Conservation (phyloP, 2,113 vertebrate genomes). For the Hydropotes inermis region DNA sequence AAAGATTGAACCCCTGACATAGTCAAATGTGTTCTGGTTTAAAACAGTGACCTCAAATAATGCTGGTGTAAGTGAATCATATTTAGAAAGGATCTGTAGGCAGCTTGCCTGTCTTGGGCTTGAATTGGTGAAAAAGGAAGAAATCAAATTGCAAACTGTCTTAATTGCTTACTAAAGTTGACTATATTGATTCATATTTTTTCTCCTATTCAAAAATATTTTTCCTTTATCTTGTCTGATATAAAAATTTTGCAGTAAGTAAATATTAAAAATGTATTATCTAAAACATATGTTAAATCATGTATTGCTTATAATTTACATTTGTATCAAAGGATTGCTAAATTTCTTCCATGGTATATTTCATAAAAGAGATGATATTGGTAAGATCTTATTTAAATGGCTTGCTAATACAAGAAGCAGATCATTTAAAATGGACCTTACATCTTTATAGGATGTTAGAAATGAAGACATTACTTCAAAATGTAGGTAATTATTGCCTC, state of each 20-base stretch:
- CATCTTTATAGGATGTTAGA: conserved; percentile 84
- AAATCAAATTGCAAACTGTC: conserved; percentile 42
- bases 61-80: conserved; percentile 76
- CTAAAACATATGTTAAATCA: conserved; percentile 71
- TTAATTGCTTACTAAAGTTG: conserved; percentile 46
- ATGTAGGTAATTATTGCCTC: conserved; percentile 87
- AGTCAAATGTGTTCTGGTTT: conserved; percentile 82
- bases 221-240: conserved; percentile 36
- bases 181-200: conserved; percentile 29
- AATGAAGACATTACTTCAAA: conserved; percentile 88
- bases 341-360: conserved; percentile 73
- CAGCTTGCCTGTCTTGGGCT: conserved; percentile 44
- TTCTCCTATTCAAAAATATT: background rate
- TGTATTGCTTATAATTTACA: conserved; percentile 72
- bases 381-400: conserved; percentile 81
- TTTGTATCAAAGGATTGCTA: conserved; percentile 66
- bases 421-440: conserved; percentile 85
- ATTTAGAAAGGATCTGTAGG: conserved; percentile 63
- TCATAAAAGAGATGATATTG: conserved; percentile 74
- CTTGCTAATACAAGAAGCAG: conserved; percentile 83
- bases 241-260: conserved; percentile 29
- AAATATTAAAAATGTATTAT: conserved; percentile 69
- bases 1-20: conserved; percentile 81
- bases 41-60: conserved; percentile 81
- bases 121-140: conserved; percentile 41